These are phyloP conservation scores for Gastrophysa polygoni DNA, from an alignment of 2,888 invertebrate genomes.

Conservation along the genomic window DNA sequence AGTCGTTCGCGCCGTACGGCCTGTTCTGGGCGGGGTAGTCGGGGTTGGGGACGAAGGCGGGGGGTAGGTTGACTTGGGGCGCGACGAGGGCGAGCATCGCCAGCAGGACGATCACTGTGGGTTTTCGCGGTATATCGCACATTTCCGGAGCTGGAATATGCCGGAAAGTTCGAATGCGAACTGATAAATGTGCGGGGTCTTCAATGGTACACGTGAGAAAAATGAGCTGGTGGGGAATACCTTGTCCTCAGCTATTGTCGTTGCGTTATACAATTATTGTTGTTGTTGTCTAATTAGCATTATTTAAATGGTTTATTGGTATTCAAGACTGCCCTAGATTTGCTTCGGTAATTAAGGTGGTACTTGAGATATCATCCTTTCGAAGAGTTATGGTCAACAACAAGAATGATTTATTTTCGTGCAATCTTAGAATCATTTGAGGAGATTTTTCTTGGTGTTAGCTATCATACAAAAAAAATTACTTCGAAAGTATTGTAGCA, in stretches of 20 bases:
- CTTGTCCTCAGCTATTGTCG: constrained; percentile 46
- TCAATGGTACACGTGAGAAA: constrained; percentile 51
- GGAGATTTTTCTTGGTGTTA: too few relatives aligned
- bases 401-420: too few relatives aligned
- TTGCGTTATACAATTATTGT: background rate
- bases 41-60: constrained; percentile 32
- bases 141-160: constrained; percentile 43
- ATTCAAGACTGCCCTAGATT: constrained; percentile 13
- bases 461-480: too few relatives aligned
- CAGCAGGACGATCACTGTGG: constrained; percentile 28
- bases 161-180: constrained; percentile 44
- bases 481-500: too few relatives aligned
- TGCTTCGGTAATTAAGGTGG: background rate
- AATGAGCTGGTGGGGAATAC: constrained; percentile 49
- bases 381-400: background rate
- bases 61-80: constrained; percentile 25
- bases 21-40: constrained; percentile 41
- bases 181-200: constrained; percentile 48
- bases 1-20: constrained; percentile 24
- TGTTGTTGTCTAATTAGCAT: constrained; percentile 1
- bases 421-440: too few relatives aligned
- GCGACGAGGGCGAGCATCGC: constrained; percentile 8
- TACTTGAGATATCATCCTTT: background rate
- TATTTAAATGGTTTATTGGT: constrained; percentile 15
- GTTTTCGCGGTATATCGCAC: constrained; percentile 50